Evolutionary conservation across 1,140 invertebrate genomes (phyloP).

Genomic region (Cyclina sinensis): DNA sequence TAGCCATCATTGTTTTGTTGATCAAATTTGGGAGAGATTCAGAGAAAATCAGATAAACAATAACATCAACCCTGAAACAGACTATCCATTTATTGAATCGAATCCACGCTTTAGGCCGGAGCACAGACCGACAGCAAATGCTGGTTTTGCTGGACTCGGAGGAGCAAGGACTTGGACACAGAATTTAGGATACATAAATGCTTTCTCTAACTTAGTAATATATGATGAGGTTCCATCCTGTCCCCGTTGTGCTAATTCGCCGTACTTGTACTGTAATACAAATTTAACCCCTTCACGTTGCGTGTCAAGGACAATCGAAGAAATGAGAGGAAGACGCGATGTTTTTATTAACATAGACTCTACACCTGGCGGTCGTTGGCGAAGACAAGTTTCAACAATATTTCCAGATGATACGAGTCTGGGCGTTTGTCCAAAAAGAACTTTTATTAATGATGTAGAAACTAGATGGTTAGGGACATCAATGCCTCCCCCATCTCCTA

Average conservation of each 20-base stretch:
- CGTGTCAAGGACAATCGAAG: slow-evolving; percentile 46
- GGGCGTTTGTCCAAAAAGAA: slow-evolving; percentile 8
- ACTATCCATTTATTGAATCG: slow-evolving; percentile 53
- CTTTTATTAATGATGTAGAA: slow-evolving; percentile 40
- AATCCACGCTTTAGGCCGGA: slow-evolving; percentile 34
- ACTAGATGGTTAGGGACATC: neutral
- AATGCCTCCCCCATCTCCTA: neutral
- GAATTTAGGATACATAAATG: slow-evolving; percentile 73
- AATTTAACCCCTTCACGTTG: slow-evolving; percentile 44
- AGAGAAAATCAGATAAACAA: slow-evolving; percentile 69
- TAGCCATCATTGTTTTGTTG: slow-evolving; percentile 86
- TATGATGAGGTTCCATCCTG: slow-evolving; percentile 78
- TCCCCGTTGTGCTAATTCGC: slow-evolving; percentile 75
- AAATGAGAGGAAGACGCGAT: slow-evolving; percentile 5
- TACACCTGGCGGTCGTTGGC: neutral
- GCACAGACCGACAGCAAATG: slow-evolving; percentile 61
- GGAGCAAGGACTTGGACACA: slow-evolving; percentile 42
- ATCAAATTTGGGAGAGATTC: slow-evolving; percentile 82
- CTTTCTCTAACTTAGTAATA: slow-evolving; percentile 63
- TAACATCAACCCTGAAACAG: slow-evolving; percentile 67
- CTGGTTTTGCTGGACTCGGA: slow-evolving; percentile 74
- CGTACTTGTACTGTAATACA: slow-evolving; percentile 69
- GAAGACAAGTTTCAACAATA: neutral
- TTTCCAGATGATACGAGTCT: neutral
- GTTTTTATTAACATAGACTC: neutral